A percentile compares a stretch with the other conserved stretches of the same genome.
Conservation (phyloP, 2,888 invertebrate genomes). For the Archaeoteleia sp. region DNA sequence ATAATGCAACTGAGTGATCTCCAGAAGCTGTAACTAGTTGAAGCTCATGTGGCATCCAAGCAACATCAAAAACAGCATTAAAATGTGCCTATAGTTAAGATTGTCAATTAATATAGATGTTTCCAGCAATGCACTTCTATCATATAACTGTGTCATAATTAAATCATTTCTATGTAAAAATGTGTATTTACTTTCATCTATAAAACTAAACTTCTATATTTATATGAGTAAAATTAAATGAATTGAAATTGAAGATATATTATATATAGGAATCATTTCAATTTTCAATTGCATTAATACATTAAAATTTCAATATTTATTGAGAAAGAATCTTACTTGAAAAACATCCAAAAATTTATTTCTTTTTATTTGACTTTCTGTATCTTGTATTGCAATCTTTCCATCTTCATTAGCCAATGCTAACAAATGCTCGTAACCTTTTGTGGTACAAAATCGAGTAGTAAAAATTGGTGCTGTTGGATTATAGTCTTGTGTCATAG, state of each 20-base stretch:
- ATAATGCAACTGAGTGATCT: constrained; percentile 88
- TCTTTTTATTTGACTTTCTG: constrained; percentile 57
- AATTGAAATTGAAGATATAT: too few species aligned
- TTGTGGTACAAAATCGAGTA: constrained; percentile 83
- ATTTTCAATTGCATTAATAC: too few species aligned
- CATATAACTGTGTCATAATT: too few species aligned
- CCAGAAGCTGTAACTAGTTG: constrained; percentile 90
- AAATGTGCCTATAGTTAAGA: constrained; percentile 78
- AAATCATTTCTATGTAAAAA: too few species aligned
- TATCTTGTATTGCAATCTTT: constrained; percentile 78
- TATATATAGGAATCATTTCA: too few species aligned
- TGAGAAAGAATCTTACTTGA: constrained; percentile 76
- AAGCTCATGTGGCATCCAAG: constrained; percentile 87
- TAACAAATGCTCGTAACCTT: constrained; percentile 82
- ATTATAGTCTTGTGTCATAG: too few species aligned
- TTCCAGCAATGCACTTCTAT: too few species aligned
- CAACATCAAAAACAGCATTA: constrained; percentile 93
- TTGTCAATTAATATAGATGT: constrained; percentile 5
- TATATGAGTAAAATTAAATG: too few species aligned
- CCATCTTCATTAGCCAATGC: constrained; percentile 93
- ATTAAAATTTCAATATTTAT: too few species aligned
- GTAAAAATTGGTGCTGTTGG: constrained; percentile 89
- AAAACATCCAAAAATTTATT: constrained; percentile 69
- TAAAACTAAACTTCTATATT: too few species aligned
- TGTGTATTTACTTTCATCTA: too few species aligned